Base-by-base conservation (phyloP, 2,797 vertebrate species). In the Gymnothorax reevesii region DNA sequence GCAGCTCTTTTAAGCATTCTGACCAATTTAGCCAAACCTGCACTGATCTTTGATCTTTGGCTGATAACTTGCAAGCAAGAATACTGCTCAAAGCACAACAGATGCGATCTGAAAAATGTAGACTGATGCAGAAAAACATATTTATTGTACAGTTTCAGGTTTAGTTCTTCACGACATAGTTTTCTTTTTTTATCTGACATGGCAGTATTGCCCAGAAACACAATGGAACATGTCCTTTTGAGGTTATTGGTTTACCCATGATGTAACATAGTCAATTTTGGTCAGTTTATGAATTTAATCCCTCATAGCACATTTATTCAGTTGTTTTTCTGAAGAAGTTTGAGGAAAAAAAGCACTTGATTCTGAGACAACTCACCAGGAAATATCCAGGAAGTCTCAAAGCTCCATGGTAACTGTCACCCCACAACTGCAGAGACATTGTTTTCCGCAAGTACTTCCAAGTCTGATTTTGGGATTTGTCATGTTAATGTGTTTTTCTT, bases 401-500 rank as follows among this genome's bases (percentile, higher is more conserved):
- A 80, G 33, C 52, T 22, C 77, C 15, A 52, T 7, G 9, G 17
- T 55, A 55, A 80, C 77, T 33, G 7, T 52, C 10, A 54, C 77
- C 52, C 49, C 77, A 79, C 42, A 54, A 54, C 7, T 49, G 49
- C 49, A 52, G n/a, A 80, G 77, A 52, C 2, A 88, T 88, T 87
- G 87, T 86, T 89, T 84, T 82, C 22, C 52, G 55, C 8, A 84
- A 87, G 80, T 49, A 17, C 42, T 20, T 77, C 15, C 13, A 79
- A 69, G 10, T 49, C 83, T 80, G 49, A 80, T 22, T 54, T 55
- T n/a, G 77, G 52, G 77, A 22, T 80, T 55, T 13, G 77, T 55
- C 49, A n/a, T n/a, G 77, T 55, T 80, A 22, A 55, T 80, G 77
- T 55, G 77, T 55, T 80, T 80, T 80, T 22, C 52, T 80, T 55